These are phyloP conservation scores for Orthonyx spaldingii DNA, from an alignment of 2,113 vertebrate genomes.

Conservation along the genomic window DNA sequence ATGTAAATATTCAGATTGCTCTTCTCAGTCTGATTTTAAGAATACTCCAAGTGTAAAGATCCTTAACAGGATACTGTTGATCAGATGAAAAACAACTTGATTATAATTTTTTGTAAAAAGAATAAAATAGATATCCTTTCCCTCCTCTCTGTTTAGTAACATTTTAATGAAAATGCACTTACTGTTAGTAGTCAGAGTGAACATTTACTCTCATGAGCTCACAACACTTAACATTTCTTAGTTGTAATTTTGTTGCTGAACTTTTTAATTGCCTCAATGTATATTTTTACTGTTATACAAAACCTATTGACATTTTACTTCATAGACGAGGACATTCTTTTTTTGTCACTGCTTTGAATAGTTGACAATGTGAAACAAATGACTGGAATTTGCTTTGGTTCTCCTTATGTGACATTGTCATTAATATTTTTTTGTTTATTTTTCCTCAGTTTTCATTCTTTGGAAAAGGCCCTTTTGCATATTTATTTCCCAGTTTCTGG, in stretches of 20 bases:
- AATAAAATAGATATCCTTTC: neutral
- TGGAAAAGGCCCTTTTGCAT: neutral
- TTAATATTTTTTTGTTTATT: neutral
- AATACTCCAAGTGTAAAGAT: neutral
- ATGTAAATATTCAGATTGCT: neutral
- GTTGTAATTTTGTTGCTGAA: neutral
- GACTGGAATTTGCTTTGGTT: neutral
- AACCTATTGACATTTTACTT: neutral
- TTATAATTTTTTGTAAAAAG: neutral
- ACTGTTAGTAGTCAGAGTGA: neutral
- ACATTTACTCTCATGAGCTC: neutral
- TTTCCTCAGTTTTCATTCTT: neutral
- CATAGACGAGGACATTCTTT: neutral
- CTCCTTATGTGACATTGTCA: neutral
- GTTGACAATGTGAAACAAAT: neutral
- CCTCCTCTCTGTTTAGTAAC: fast-evolving
- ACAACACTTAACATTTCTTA: neutral
- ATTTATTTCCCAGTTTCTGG: neutral
- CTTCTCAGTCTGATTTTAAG: neutral
- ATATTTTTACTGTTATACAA: neutral
- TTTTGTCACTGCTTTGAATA: neutral
- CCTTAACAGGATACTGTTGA: neutral
- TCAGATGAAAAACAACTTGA: neutral
- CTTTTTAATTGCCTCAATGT: neutral
- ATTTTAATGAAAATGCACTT: neutral